Conservation (phyloP, 2,888 invertebrate genomes). For the Villa cingulata region DNA sequence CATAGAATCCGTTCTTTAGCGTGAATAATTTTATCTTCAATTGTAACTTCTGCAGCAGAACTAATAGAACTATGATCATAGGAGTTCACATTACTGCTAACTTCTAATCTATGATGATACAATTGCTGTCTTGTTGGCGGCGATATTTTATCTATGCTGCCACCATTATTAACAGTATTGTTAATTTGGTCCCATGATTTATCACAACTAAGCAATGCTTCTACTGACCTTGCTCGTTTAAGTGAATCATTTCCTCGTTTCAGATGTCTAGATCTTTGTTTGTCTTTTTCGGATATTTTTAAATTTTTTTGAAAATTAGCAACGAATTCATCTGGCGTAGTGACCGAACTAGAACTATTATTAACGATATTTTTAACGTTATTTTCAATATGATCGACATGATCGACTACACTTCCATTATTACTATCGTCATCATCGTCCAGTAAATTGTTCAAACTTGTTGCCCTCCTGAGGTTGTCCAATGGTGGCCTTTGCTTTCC, state of each 20-base stretch:
- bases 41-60: conserved; percentile 22
- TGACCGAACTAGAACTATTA: background rate
- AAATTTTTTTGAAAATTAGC: conserved; percentile 12
- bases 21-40: conserved; percentile 35
- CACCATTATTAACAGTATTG: background rate
- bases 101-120: background rate
- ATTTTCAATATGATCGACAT: conserved; percentile 7
- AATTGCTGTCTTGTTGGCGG: background rate
- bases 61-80: background rate
- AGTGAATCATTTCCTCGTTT: conserved; percentile 49
- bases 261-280: conserved; percentile 31
- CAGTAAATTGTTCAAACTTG: conserved; percentile 71
- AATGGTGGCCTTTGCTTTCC: conserved; percentile 52
- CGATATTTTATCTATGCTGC: background rate
- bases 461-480: conserved; percentile 56
- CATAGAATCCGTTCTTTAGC: conserved; percentile 36
- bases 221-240: conserved; percentile 76
- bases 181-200: conserved; percentile 27
- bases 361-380: background rate
- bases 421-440: conserved; percentile 45
- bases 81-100: background rate
- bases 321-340: conserved; percentile 11
- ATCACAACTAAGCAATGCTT: conserved; percentile 60
- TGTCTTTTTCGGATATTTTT: conserved; percentile 10
- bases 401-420: conserved; percentile 22